Evolutionary conservation across 2,113 vertebrate genomes (phyloP).

Genomic region (Sterna hirundo): DNA sequence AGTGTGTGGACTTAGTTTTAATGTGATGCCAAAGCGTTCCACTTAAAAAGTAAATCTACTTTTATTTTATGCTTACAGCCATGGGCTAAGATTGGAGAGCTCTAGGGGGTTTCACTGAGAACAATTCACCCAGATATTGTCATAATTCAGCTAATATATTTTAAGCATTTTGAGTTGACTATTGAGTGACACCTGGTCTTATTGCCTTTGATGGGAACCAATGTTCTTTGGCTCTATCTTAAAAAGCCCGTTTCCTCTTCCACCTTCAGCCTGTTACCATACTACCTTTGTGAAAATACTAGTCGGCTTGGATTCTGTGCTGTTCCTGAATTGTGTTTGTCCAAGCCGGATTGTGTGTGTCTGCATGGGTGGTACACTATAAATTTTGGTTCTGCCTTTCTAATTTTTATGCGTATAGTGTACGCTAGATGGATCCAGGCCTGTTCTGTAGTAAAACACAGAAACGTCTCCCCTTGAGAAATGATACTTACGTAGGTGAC

Average conservation of each 20-base stretch:
- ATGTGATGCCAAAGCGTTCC: background rate
- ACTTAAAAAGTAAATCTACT: background rate
- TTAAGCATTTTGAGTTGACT: background rate
- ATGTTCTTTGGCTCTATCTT: background rate
- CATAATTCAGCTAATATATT: background rate
- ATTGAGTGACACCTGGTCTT: background rate
- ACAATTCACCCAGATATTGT: background rate
- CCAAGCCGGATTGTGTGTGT: background rate
- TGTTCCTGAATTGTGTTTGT: background rate
- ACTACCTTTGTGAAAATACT: background rate
- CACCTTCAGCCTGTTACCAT: background rate
- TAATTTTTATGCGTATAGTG: background rate
- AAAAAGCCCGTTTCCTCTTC: background rate
- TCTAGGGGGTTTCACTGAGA: background rate
- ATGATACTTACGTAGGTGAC: background rate
- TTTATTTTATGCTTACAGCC: background rate
- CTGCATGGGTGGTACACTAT: background rate
- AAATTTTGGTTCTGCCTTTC: background rate
- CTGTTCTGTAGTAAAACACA: background rate
- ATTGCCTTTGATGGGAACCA: background rate
- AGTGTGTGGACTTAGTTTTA: background rate
- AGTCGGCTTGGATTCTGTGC: background rate
- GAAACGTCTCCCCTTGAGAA: background rate
- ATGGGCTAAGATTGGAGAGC: background rate
- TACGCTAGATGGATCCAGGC: background rate